Percentiles rank a stretch among this genome's conserved stretches.
Evolutionary conservation across 2,113 vertebrate species (phyloP).

Genomic region (Numenius arquata): DNA sequence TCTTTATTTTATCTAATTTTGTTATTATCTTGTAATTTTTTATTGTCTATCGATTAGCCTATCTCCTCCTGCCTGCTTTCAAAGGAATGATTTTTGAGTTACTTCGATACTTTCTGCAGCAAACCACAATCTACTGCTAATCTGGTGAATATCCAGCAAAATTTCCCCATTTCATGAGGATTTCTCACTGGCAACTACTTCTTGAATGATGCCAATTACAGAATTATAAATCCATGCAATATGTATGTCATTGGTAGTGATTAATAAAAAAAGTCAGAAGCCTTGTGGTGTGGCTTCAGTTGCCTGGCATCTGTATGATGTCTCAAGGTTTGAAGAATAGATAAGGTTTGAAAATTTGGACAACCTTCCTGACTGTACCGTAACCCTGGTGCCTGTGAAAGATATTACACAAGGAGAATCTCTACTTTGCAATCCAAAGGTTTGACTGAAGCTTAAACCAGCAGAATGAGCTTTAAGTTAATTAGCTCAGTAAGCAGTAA

Average conservation of each 20-base stretch:
- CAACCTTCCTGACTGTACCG: rapidly evolving
- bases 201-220: background rate
- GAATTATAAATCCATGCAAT: background rate
- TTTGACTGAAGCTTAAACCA: background rate
- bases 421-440: background rate
- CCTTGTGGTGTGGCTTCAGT: background rate
- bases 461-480: background rate
- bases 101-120: background rate
- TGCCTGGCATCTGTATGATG: background rate
- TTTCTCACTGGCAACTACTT: background rate
- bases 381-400: background rate
- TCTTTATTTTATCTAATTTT: background rate
- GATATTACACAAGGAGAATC: background rate
- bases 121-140: background rate
- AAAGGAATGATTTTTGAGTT: background rate
- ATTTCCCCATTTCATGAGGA: background rate
- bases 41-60: background rate
- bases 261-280: background rate
- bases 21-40: background rate
- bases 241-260: background rate
- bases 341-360: background rate
- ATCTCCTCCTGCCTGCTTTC: background rate
- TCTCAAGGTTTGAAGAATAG: background rate
- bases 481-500: background rate
- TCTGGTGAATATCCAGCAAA: background rate